A percentile compares a stretch with the other conserved stretches of the same genome.
phyloP scores from a whole-genome alignment of 2,797 vertebrate species.

The Sylvilagus floridanus region DNA sequence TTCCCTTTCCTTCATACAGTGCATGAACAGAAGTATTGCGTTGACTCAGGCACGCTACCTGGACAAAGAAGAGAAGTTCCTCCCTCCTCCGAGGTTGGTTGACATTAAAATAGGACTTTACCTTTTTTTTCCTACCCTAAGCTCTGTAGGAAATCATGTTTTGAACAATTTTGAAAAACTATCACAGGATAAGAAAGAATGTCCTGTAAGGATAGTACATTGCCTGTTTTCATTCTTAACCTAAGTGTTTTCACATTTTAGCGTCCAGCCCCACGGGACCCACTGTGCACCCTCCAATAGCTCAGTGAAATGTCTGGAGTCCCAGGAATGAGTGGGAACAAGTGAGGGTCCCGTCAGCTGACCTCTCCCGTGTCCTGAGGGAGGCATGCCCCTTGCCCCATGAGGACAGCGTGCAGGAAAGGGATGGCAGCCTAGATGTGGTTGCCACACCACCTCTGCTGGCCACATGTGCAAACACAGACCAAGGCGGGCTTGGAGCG shows the following conservation, averaged over 20 bases:
- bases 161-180: not conserved
- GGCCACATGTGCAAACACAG: not conserved
- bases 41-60: constrained; percentile 96
- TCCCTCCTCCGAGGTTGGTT: constrained; percentile 94
- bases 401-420: not conserved
- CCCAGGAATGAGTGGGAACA: not conserved
- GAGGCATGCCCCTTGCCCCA: accelerated
- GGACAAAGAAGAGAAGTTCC: constrained; percentile 96
- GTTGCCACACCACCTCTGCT: not conserved
- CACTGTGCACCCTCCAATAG: not conserved
- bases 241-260: not conserved
- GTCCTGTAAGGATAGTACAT: not conserved
- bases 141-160: not conserved
- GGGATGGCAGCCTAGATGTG: not conserved
- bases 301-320: not conserved
- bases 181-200: not conserved
- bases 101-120: not conserved
- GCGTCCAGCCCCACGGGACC: not conserved
- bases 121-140: not conserved
- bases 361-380: accelerated
- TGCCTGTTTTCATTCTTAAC: not conserved
- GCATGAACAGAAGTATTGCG: constrained; percentile 93
- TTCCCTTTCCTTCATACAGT: constrained; percentile 87
- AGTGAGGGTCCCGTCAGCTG: not conserved
- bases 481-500: not conserved